Evolutionary conservation across 2,888 invertebrate species (phyloP).

Genomic region (Agrilus mali): DNA sequence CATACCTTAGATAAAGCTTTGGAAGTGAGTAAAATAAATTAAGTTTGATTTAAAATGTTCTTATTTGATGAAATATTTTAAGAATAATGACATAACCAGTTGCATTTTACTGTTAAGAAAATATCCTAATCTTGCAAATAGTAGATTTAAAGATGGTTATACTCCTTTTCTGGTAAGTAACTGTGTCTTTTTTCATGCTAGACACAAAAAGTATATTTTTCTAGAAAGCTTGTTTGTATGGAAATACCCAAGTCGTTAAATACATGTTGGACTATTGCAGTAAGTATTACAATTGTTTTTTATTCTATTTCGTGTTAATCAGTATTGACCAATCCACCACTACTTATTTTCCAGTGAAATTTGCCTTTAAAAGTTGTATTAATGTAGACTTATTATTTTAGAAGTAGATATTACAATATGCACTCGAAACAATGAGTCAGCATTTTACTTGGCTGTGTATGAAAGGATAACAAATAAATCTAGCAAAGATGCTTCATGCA

Average conservation of each 20-base stretch:
- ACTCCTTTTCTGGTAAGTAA: constrained; percentile 14
- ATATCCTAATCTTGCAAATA: constrained; percentile 12
- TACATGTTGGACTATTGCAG: constrained; percentile 20
- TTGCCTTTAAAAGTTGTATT: too few relatives aligned
- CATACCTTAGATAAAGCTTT: too few relatives aligned
- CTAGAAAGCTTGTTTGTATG: constrained; percentile 23
- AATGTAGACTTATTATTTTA: constrained; percentile 11
- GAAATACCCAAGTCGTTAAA: constrained; percentile 22
- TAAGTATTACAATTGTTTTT: background rate
- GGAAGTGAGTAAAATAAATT: too few relatives aligned
- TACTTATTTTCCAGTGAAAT: too few relatives aligned
- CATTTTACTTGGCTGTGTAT: constrained; percentile 24
- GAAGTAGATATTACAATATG: constrained; percentile 21
- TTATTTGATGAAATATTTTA: background rate
- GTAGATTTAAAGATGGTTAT: constrained; percentile 8
- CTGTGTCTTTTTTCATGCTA: background rate
- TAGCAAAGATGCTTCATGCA: constrained; percentile 22
- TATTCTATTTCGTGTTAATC: background rate
- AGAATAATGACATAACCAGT: constrained; percentile 6
- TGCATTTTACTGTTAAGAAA: constrained; percentile 14
- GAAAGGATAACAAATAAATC: constrained; percentile 20
- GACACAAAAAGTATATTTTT: constrained; percentile 1
- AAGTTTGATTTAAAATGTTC: too few relatives aligned
- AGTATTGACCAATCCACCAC: too few relatives aligned
- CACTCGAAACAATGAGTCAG: constrained; percentile 21